Base-by-base conservation (phyloP, 2,888 invertebrate species). In the Phlogophora meticulosa region DNA sequence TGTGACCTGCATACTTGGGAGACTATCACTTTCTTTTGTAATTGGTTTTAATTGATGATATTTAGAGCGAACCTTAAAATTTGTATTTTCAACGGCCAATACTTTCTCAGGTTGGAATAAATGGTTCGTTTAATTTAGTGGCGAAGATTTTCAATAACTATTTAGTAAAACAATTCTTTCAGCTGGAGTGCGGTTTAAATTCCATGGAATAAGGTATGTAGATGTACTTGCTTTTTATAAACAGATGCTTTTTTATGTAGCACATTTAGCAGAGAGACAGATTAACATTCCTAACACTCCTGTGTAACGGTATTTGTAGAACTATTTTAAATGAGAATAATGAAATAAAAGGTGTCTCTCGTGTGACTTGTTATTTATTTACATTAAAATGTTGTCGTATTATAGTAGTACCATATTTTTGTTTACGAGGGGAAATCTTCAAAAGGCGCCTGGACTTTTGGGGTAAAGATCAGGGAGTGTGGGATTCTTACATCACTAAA, bases 1-100 rank as follows among this genome's bases (percentile, higher is more conserved):
- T 88, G 87, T 90, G 88, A 89, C 87, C 88, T 87, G 89, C 85
- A 90, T 91, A 87, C 84, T 85, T 81, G 75, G 80, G 81, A 64
- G 78, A 83, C 83, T 89, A 87, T 88, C 88, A 85, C 89, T 86
- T 89, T 87, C 86, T 85, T 87, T 77, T 82, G 78, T 87, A 85
- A 87, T 85, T 86, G 82, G 66, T 80, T 87, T 84, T 87, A 88
- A 87, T 87, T 85, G 81, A 80, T 75, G 79, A 76, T 80, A 83
- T 82, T 79, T 67, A 53, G 69, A 62, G 32, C 56, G 55, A 43
- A 40, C 45, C 48, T 68, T 78, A 64, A 75, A 72, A 71, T 74
- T 43, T 63, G 40, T 59, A 68, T 48, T 58, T 56, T 64, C 17
- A 55, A 32, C 13, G 9, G 42, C 38, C 46, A 48, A 46, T 51